phyloP scores from a whole-genome alignment of 2,888 invertebrate species.

The Ferrisia virgata region DNA sequence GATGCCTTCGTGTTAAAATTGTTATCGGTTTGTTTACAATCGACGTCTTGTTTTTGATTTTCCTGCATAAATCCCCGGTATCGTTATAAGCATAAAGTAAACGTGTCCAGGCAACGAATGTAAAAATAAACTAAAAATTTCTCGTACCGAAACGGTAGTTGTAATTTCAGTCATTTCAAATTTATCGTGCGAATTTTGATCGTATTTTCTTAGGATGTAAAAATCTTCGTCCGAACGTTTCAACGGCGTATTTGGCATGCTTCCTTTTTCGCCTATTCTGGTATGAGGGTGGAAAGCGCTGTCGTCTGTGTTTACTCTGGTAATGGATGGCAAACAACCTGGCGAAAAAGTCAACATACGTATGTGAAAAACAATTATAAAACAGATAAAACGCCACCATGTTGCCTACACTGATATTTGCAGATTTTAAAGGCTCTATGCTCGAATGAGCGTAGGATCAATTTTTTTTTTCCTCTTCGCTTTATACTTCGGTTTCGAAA shows the following conservation, averaged over 20 bases:
- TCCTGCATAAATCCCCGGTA: not conserved
- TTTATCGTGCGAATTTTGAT: conserved; percentile 27
- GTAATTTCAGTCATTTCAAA: conserved; percentile 34
- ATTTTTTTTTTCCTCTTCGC: too few relatives aligned
- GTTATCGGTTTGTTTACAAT: not conserved
- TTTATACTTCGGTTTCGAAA: not conserved
- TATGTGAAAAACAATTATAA: not conserved
- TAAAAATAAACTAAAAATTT: not conserved
- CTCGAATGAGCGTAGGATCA: not conserved
- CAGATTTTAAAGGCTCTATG: not conserved
- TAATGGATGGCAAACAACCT: conserved; percentile 41
- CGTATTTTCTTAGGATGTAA: conserved; percentile 40
- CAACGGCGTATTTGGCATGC: not conserved
- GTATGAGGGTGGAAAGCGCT: conserved; percentile 27
- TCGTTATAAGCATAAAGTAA: not conserved
- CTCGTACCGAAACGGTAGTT: not conserved
- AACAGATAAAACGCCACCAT: not conserved
- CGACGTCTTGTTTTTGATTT: not conserved
- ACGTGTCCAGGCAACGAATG: not conserved
- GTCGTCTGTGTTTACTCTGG: conserved; percentile 32
- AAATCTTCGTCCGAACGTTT: conserved; percentile 34
- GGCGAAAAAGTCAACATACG: not conserved
- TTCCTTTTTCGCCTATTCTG: not conserved
- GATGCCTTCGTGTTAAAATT: not conserved
- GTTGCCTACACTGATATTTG: not conserved